Evolutionary conservation across 1,140 invertebrate species (phyloP).

Genomic region (Alviniconcha marisindica): DNA sequence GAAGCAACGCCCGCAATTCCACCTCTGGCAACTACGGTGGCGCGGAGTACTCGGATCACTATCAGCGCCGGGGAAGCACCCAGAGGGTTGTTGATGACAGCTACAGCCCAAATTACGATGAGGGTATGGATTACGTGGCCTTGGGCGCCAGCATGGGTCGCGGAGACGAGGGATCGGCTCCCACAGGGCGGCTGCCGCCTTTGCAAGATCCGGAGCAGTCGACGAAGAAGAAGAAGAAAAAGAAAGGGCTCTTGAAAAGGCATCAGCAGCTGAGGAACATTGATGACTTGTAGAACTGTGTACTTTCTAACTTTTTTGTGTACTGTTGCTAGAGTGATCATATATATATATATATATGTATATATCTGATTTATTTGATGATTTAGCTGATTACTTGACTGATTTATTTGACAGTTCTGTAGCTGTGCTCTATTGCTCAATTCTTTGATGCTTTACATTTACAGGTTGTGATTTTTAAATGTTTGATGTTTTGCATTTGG

Average conservation of each 20-base stretch:
- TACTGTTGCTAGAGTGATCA: background rate
- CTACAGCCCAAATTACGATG: constrained; percentile 36
- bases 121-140: constrained; percentile 40
- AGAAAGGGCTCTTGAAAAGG: constrained; percentile 56
- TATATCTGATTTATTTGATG: background rate
- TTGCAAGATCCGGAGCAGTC: constrained; percentile 35
- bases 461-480: too few relatives aligned
- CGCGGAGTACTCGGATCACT: constrained; percentile 33
- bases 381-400: background rate
- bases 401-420: background rate
- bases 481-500: too few relatives aligned
- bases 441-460: too few relatives aligned
- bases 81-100: constrained; percentile 34
- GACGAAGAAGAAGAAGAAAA: constrained; percentile 53
- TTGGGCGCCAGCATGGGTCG: constrained; percentile 29
- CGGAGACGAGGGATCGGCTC: constrained; percentile 16
- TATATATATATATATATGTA: background rate
- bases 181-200: constrained; percentile 43
- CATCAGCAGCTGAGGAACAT: constrained; percentile 42
- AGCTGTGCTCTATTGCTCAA: background rate
- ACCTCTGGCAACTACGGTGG: constrained; percentile 34
- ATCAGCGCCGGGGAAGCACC: constrained; percentile 13
- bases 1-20: constrained; percentile 28
- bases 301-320: background rate
- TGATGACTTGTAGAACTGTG: constrained; percentile 26